A percentile compares a stretch with the other conserved stretches of the same genome.
phyloP scores from a whole-genome alignment of 2,113 vertebrate species.

The Arizona elegans region DNA sequence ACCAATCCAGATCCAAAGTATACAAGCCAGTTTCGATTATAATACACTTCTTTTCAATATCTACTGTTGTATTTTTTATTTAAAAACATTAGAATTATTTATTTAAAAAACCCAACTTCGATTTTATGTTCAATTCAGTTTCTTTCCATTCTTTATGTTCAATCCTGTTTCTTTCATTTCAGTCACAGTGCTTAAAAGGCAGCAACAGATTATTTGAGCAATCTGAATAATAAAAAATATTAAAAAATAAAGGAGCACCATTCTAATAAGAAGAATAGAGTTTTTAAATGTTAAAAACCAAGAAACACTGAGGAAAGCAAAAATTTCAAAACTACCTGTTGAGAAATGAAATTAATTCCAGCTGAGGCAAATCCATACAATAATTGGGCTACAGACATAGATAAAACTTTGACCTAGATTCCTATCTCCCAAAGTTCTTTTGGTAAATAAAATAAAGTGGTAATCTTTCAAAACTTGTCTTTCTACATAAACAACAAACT shows the following conservation, averaged over 20 bases:
- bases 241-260: background rate
- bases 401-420: background rate
- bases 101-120: background rate
- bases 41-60: background rate
- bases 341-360: background rate
- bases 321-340: background rate
- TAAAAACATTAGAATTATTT: background rate
- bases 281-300: background rate
- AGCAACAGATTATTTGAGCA: background rate
- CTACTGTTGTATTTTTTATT: background rate
- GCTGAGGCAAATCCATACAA: background rate
- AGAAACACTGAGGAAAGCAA: background rate
- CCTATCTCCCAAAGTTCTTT: background rate
- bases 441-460: background rate
- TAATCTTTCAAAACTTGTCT: background rate
- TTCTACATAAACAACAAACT: background rate
- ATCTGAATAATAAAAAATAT: background rate
- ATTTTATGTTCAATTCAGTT: background rate
- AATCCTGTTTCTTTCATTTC: background rate
- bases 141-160: background rate
- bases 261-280: background rate
- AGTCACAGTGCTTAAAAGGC: background rate
- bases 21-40: background rate
- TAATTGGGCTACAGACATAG: background rate
- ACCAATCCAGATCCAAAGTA: background rate